These are phyloP conservation scores for Ceratosolen solmsi DNA, from an alignment of 1,140 invertebrate species.

Conservation along the genomic window DNA sequence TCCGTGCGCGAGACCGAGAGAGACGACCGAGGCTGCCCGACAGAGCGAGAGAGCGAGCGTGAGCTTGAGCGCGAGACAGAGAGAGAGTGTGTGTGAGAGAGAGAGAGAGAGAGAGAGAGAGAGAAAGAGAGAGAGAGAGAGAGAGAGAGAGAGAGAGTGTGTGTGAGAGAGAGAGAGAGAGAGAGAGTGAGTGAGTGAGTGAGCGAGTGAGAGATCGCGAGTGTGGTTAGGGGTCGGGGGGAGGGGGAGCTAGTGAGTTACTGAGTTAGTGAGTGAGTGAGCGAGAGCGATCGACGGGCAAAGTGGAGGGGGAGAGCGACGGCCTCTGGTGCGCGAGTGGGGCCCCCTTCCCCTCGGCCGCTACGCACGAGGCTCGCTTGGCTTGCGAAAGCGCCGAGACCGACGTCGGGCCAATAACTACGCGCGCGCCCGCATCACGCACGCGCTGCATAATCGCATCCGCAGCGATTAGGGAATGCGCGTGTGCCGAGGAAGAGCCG, in stretches of 20 bases:
- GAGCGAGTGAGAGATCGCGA: not conserved
- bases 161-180: not conserved
- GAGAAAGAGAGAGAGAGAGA: not conserved
- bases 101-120: not conserved
- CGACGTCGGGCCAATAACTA: not conserved
- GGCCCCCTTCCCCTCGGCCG: too few species aligned
- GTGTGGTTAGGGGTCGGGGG: too few species aligned
- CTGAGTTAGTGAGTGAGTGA: not conserved
- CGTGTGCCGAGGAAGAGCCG: not conserved
- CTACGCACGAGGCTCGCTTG: not conserved
- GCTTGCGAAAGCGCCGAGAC: not conserved
- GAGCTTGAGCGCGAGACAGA: not conserved
- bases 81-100: not conserved
- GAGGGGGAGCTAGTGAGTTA: not conserved
- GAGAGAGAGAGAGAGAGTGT: not conserved
- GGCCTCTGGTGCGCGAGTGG: not conserved
- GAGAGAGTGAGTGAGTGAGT: too few species aligned
- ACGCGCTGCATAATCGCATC: slow-evolving; percentile 6
- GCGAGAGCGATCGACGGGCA: not conserved
- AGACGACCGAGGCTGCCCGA: too few species aligned
- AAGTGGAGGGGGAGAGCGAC: not conserved
- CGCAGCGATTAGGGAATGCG: slow-evolving; percentile 6
- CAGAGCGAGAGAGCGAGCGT: not conserved
- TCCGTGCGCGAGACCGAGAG: not conserved
- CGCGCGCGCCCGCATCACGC: not conserved